Evolutionary conservation across 2,888 invertebrate species (phyloP).

Genomic region (Willowsia nigromaculata): DNA sequence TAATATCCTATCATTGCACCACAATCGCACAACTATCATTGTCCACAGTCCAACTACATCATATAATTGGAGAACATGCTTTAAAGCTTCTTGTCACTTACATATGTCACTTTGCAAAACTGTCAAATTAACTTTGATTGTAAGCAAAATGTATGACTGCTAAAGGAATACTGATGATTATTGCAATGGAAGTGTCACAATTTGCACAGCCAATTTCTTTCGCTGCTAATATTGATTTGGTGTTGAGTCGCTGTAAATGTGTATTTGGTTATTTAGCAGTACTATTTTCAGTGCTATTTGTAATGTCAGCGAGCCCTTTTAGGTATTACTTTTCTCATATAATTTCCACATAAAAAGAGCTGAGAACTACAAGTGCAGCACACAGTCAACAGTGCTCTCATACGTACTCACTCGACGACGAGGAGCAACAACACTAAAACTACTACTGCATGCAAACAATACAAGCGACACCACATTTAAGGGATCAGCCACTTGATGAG

Average conservation of each 20-base stretch:
- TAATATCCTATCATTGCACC: background rate
- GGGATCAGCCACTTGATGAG: slow-evolving; percentile 54
- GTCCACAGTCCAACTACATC: background rate
- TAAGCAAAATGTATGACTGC: background rate
- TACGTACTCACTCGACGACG: slow-evolving; percentile 1
- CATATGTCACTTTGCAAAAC: background rate
- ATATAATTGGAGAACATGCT: background rate
- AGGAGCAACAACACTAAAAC: slow-evolving; percentile 36
- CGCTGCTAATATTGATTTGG: background rate
- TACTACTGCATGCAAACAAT: slow-evolving; percentile 15
- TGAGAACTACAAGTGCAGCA: slow-evolving; percentile 46
- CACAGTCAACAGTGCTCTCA: background rate
- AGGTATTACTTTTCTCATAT: no score
- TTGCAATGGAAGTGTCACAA: background rate
- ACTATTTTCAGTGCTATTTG: slow-evolving; percentile 13
- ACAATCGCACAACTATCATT: background rate
- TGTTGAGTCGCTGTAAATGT: background rate
- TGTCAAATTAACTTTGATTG: background rate
- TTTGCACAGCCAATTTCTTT: background rate
- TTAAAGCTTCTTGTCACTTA: background rate
- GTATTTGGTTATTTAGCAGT: background rate
- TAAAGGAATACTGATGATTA: background rate
- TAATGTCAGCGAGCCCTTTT: slow-evolving; percentile 64
- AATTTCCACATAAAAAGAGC: slow-evolving; percentile 31
- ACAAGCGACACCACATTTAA: slow-evolving; percentile 42